phyloP scores from a whole-genome alignment of 2,797 vertebrate species.

The Phoeniculus purpureus region DNA sequence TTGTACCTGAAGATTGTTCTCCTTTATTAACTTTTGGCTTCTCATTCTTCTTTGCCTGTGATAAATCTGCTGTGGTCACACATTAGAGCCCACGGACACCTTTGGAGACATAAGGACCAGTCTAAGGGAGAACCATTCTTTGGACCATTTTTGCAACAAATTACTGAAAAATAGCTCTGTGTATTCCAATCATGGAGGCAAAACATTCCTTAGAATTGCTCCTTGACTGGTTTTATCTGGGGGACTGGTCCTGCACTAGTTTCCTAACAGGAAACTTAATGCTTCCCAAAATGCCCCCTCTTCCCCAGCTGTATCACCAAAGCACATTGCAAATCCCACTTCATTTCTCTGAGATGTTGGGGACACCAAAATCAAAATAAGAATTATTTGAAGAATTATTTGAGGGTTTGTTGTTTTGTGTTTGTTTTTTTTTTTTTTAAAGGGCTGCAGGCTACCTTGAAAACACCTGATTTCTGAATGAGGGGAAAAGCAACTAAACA shows the following conservation, averaged over 20 bases:
- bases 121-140: background rate
- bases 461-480: background rate
- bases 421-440: background rate
- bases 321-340: background rate
- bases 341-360: background rate
- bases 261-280: background rate
- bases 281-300: background rate
- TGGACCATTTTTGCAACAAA: background rate
- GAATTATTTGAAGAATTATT: background rate
- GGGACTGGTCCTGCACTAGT: too few species aligned
- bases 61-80: background rate
- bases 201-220: background rate
- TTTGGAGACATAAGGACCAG: background rate
- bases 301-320: background rate
- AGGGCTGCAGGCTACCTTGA: background rate
- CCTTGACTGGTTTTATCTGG: background rate
- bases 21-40: background rate
- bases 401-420: too few species aligned
- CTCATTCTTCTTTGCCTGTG: background rate
- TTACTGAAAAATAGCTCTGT: background rate
- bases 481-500: accelerated
- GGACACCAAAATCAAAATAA: background rate
- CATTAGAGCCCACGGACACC: background rate
- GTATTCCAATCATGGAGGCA: background rate
- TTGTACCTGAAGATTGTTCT: background rate